Evolutionary conservation across 2,888 invertebrate species (phyloP), one percentile per base, ranked within the genome.

Genomic region (Melanchra persicariae): DNA sequence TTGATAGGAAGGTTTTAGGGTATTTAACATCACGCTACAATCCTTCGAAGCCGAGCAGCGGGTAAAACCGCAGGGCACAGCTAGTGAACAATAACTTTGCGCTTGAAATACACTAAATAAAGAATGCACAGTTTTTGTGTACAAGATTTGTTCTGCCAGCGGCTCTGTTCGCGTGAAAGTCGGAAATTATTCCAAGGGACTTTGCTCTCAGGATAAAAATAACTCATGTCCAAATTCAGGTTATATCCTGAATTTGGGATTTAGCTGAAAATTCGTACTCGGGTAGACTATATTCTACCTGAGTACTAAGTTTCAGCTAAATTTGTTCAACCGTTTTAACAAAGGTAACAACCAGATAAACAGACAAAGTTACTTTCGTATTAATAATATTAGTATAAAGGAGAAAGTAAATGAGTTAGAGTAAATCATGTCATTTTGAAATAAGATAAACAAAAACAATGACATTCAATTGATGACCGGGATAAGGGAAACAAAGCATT

Each of bases 401-500:
- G 52, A 34, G 12, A 55, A 67, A 64, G 34, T 52, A 70, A 69
- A 78, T 72, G 65, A 59, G 60, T 47, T 54, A 19, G 34, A 58
- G 65, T 70, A 71, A 79, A 81, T 77, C 65, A 62, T 57, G 26
- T 57, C 55, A 70, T 77, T 63, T 73, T 49, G 34, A 59, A 66
- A 68, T 62, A 34, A 54, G 54, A 68, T 63, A 58, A 65, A 70
- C 52, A 73, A 55, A 77, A 80, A 80, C 57, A 62, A 51, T 6
- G 58, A 30, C 47, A 62, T 75, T 77, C 72, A 67, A 83, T 83
- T 80, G 70, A 85, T 80, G 73, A 63, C 34, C 45, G 22, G 80
- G 57, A 70, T 75, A 64, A 70, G 62, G 72, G 64, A 71, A 79
- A 75, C 61, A 74, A 66, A 70, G 60, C 69, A 77, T 83, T 85